Evolutionary conservation across 2,888 invertebrate genomes (phyloP).

Genomic region (Eurytoma californica): DNA sequence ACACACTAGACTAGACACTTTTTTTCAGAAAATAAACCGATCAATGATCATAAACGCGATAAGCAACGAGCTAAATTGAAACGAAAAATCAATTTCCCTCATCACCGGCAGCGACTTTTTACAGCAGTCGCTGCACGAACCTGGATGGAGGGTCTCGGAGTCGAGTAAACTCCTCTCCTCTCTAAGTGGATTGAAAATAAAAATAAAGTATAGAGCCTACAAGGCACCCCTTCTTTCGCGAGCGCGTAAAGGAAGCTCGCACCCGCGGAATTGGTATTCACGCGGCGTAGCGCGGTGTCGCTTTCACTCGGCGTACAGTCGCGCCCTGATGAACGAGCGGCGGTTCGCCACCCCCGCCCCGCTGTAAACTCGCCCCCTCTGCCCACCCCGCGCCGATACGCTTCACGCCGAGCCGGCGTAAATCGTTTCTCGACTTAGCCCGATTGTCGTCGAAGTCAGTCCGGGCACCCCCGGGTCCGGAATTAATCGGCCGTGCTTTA

Average conservation of each 20-base stretch:
- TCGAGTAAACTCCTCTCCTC: conserved; percentile 63
- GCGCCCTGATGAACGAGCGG: conserved; percentile 75
- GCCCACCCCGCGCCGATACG: conserved; percentile 61
- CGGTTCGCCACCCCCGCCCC: conserved; percentile 63
- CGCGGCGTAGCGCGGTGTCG: conserved; percentile 72
- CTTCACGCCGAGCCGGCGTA: conserved; percentile 61
- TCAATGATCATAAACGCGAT: too few relatives aligned
- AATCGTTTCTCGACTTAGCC: conserved; percentile 68
- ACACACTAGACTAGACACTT: too few relatives aligned
- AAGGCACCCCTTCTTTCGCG: not conserved
- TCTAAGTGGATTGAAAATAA: conserved; percentile 71
- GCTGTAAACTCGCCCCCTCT: conserved; percentile 70
- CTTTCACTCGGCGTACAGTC: conserved; percentile 71
- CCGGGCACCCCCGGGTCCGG: conserved; percentile 42
- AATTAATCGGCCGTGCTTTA: conserved; percentile 63
- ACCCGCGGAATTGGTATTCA: conserved; percentile 71
- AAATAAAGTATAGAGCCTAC: conserved; percentile 53
- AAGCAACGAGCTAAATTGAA: too few relatives aligned
- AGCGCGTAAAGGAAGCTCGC: conserved; percentile 34
- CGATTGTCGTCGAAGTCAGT: conserved; percentile 65
- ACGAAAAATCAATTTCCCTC: conserved; percentile 1
- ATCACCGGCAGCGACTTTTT: not conserved
- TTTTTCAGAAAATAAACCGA: too few relatives aligned
- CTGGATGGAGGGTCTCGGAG: conserved; percentile 56
- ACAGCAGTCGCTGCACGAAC: not conserved